Base-by-base conservation (phyloP, 2,113 vertebrate genomes). In the Brachirus orientalis region DNA sequence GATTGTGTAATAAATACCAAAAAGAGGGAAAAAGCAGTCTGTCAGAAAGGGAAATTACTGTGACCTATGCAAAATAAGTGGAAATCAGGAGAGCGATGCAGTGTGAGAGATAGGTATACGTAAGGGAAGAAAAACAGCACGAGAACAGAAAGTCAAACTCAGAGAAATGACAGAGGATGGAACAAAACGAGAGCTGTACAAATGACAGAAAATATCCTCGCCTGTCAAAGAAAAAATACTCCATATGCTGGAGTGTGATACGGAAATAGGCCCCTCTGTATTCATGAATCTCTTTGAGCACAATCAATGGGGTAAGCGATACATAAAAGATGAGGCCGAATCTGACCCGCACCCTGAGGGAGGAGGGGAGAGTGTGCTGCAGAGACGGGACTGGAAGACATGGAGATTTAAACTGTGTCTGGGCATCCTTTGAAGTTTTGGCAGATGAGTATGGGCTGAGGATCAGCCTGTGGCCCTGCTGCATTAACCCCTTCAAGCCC, bases 381-480 rank as follows among this genome's bases (percentile, higher is more conserved):
- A 61, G 63, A 70, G 74, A 48, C 51, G 47, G 68, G 47, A 51
- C 72, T 8, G 43, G 68, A 74, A 85, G 83, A 84, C 65, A 77
- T 61, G 66, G 67, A 43, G 44, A 66, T 84, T 87, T 80, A 74
- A 77, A 80, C 79, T 71, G 69, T 59, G 72, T 74, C 62, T 59
- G 69, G 67, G 75, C 46, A 69, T 77, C 66, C 90, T 89, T 88
- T 88, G 88, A 91, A 86, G 87, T 86, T 72, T 63, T 79, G 82
- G 78, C 83, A 89, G 73, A 82, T 43, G 71, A 86, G 66, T 70
- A 74, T 10, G 71, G 65, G 58, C 57, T 64, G 67, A 58, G 84
- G 82, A 83, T 86, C 69, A 81, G 80, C 68, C 56, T 1, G 18
- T 53, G 69, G 75, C 79, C 80, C 67, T 33, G 52, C 83, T 72